Conservation (phyloP, 2,888 invertebrate species). For the Callimorpha dominula region DNA sequence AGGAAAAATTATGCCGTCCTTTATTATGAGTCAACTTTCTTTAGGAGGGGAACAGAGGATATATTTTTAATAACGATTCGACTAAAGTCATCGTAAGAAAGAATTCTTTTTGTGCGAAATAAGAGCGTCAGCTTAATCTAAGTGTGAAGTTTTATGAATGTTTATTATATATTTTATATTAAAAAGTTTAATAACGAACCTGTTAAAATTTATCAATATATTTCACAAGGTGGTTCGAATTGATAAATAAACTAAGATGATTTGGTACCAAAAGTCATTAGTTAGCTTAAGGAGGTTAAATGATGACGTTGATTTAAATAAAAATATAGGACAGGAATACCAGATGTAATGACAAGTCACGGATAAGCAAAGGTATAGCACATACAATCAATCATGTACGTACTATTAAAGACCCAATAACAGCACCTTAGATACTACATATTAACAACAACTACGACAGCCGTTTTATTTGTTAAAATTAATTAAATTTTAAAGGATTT, state of each 20-base stretch:
- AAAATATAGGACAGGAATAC: background rate
- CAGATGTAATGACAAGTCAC: background rate
- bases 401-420: background rate
- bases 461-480: too few species aligned
- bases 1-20: constrained; percentile 87
- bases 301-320: background rate
- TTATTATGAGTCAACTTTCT: constrained; percentile 87
- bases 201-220: background rate
- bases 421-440: background rate
- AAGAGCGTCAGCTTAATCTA: constrained; percentile 63
- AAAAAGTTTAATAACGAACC: constrained; percentile 37
- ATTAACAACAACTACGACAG: background rate
- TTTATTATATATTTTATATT: constrained; percentile 47
- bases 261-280: background rate
- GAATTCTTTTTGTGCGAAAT: constrained; percentile 62
- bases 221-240: background rate
- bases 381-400: background rate
- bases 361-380: too few species aligned
- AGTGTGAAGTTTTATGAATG: constrained; percentile 61
- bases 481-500: background rate
- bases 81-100: constrained; percentile 71
- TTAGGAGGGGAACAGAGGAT: constrained; percentile 80
- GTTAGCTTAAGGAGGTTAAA: background rate
- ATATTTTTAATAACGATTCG: constrained; percentile 85
- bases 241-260: background rate